phyloP scores from a whole-genome alignment of 2,797 vertebrate species.

The Tiaroga cobitis region DNA sequence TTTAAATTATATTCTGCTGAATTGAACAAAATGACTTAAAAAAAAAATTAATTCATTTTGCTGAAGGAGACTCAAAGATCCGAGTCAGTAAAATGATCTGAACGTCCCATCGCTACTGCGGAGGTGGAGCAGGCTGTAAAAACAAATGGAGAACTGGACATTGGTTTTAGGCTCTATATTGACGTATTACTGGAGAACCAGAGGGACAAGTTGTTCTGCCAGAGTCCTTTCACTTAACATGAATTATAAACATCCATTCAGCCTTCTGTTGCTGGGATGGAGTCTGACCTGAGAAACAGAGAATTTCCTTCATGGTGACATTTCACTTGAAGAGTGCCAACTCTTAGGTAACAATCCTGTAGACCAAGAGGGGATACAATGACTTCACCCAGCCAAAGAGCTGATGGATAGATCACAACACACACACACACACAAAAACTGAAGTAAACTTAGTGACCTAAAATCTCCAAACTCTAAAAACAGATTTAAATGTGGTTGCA shows the following conservation, averaged over 20 bases:
- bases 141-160: background rate
- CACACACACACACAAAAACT: no score
- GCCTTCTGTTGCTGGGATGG: background rate
- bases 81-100: background rate
- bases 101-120: background rate
- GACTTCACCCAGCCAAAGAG: background rate
- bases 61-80: background rate
- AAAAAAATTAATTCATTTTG: background rate
- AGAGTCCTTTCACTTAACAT: slow-evolving; percentile 33
- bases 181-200: slow-evolving; percentile 2
- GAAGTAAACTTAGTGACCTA: background rate
- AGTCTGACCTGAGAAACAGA: slow-evolving; percentile 9
- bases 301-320: slow-evolving; percentile 24
- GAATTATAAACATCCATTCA: slow-evolving; percentile 40
- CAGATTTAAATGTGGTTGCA: background rate
- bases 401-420: background rate
- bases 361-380: background rate
- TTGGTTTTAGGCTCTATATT: slow-evolving; percentile 6
- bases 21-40: background rate
- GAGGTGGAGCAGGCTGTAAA: background rate
- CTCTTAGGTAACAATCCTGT: slow-evolving; percentile 9
- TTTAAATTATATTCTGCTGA: background rate
- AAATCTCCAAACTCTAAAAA: background rate
- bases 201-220: slow-evolving; percentile 42
- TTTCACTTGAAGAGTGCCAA: slow-evolving; percentile 19